These are phyloP conservation scores for Bruchidius siliquastri DNA, from an alignment of 2,888 invertebrate species.

Conservation along the genomic window DNA sequence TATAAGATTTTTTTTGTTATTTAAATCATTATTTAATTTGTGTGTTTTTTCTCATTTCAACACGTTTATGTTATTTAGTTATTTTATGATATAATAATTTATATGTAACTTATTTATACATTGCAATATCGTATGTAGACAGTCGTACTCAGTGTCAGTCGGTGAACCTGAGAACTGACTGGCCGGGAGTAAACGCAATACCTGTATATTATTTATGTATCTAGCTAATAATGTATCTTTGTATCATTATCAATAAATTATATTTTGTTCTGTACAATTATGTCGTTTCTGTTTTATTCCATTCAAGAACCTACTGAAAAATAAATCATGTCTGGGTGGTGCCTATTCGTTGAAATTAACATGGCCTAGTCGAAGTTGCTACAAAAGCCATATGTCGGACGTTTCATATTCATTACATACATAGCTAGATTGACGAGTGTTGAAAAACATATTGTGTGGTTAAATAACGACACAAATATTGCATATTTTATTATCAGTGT, in stretches of 20 bases:
- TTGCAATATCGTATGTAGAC: conserved; percentile 39
- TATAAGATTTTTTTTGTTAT: conserved; percentile 47
- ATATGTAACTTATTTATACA: conserved; percentile 48
- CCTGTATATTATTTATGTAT: conserved; percentile 47
- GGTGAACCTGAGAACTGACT: conserved; percentile 17
- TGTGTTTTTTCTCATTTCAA: conserved; percentile 44
- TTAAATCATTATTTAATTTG: conserved; percentile 50
- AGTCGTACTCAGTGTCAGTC: conserved; percentile 41
- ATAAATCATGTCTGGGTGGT: neutral
- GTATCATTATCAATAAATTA: conserved; percentile 50
- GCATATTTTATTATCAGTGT: no score
- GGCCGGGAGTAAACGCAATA: conserved; percentile 35
- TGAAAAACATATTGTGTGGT: no score
- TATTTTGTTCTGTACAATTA: conserved; percentile 44
- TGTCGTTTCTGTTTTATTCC: neutral
- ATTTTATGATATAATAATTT: conserved; percentile 49
- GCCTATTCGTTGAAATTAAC: no score
- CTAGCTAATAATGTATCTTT: conserved; percentile 45
- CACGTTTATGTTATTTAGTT: conserved; percentile 49
- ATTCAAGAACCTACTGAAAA: neutral
- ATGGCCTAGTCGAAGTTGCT: no score
- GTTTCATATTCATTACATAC: no score
- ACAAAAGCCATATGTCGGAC: no score
- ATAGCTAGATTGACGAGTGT: no score
- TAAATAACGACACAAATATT: no score